Percentiles rank a stretch among this genome's conserved stretches.
Conservation (phyloP, 1,140 invertebrate species). For the Bombus turneri region DNA sequence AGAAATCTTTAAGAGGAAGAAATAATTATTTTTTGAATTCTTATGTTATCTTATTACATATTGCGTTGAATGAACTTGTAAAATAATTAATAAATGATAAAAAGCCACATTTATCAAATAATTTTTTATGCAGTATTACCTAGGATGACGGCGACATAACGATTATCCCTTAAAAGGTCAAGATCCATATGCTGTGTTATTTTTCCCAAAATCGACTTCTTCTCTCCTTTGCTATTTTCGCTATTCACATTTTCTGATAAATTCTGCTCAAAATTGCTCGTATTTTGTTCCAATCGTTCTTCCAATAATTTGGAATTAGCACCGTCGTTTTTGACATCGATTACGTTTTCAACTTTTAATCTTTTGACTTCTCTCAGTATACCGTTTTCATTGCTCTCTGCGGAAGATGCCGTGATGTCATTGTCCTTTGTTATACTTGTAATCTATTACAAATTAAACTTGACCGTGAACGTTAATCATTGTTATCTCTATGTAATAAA, state of each 20-base stretch:
- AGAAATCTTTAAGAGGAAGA: too few relatives aligned
- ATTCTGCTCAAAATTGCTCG: not conserved
- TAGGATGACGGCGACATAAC: slow-evolving; percentile 55
- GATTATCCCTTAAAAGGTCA: slow-evolving; percentile 58
- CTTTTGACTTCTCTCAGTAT: not conserved
- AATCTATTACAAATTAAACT: slow-evolving; percentile 35
- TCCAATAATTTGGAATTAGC: slow-evolving; percentile 16
- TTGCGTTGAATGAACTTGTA: too few relatives aligned
- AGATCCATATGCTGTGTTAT: slow-evolving; percentile 53
- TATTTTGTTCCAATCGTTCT: not conserved
- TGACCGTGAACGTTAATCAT: slow-evolving; percentile 40
- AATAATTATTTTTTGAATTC: too few relatives aligned
- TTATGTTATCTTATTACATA: too few relatives aligned
- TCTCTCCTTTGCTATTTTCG: not conserved
- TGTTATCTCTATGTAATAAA: not conserved
- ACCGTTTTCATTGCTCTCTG: not conserved
- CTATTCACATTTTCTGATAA: not conserved
- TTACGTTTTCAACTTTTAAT: not conserved
- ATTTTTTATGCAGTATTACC: slow-evolving; percentile 41
- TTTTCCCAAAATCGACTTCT: not conserved
- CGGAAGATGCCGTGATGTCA: slow-evolving; percentile 40
- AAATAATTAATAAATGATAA: too few relatives aligned
- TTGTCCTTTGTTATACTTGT: slow-evolving; percentile 29
- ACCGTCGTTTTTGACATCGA: not conserved
- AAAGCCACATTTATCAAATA: not conserved